Evolutionary conservation across 2,113 vertebrate genomes (phyloP).

Genomic region (Hypomesus transpacificus): DNA sequence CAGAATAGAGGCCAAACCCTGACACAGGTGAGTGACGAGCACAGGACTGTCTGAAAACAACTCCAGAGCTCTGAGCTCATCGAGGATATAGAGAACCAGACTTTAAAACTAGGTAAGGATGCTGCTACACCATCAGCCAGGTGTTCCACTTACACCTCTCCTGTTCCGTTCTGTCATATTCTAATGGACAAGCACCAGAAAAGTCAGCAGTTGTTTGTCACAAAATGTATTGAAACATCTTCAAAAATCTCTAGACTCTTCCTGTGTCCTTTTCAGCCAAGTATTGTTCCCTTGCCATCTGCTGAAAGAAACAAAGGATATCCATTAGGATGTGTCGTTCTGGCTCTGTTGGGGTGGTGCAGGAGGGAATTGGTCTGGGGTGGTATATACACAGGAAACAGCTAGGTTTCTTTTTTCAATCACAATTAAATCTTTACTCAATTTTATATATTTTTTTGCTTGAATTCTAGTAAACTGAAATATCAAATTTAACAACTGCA

Average conservation of each 20-base stretch:
- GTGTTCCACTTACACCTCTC: too few species aligned
- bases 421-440: too few species aligned
- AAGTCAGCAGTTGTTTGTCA: too few species aligned
- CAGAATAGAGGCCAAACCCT: background rate
- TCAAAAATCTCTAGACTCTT: background rate
- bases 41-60: constrained; percentile 20
- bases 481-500: too few species aligned
- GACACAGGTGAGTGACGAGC: constrained; percentile 7
- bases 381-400: too few species aligned
- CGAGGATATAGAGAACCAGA: background rate
- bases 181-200: background rate
- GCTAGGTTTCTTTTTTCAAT: too few species aligned
- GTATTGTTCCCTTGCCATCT: constrained; percentile 50
- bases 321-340: constrained; percentile 61
- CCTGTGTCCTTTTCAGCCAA: background rate
- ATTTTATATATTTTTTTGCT: too few species aligned
- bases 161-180: background rate
- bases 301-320: constrained; percentile 58
- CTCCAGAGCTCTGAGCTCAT: constrained; percentile 22
- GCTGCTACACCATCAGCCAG: too few species aligned
- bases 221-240: too few species aligned
- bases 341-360: constrained; percentile 1
- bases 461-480: too few species aligned
- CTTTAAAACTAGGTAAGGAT: too few species aligned
- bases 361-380: too few species aligned